Evolutionary conservation across 2,113 vertebrate species (phyloP).

Genomic region (Neogale vison): DNA sequence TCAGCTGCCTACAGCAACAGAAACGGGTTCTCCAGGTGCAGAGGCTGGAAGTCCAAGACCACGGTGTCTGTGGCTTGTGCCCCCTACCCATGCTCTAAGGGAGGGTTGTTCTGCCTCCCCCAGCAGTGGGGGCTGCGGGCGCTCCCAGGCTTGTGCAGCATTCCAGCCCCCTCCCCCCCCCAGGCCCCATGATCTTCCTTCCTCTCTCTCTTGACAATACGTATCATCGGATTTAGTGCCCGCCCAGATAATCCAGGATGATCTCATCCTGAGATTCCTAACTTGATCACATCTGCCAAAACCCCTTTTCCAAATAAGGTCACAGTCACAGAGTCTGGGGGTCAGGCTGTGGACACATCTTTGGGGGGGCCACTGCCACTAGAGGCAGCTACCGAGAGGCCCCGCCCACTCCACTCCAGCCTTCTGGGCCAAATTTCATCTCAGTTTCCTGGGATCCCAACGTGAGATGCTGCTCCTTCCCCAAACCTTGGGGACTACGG

Average conservation of each 20-base stretch:
- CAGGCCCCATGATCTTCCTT: fast-evolving
- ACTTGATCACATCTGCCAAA: neutral
- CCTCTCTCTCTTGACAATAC: neutral
- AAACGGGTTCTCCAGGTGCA: fast-evolving
- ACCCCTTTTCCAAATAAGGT: neutral
- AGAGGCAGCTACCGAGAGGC: fast-evolving
- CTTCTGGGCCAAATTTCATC: neutral
- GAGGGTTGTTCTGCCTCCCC: neutral
- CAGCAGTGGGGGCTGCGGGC: fast-evolving
- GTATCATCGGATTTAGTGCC: neutral
- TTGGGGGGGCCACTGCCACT: neutral
- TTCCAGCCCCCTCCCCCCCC: neutral
- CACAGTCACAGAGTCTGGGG: fast-evolving
- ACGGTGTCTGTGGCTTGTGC: fast-evolving
- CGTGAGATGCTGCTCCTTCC: neutral
- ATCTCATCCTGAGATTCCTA: neutral
- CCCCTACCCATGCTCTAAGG: fast-evolving
- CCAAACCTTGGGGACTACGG: neutral
- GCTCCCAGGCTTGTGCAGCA: fast-evolving
- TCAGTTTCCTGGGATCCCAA: neutral
- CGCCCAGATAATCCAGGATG: neutral
- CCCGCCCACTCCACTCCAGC: fast-evolving
- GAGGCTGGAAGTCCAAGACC: neutral
- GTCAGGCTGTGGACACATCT: neutral
- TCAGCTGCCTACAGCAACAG: neutral